These are phyloP conservation scores for Mesembrinibis cayennensis DNA, from an alignment of 2,113 vertebrate species.

Conservation along the genomic window DNA sequence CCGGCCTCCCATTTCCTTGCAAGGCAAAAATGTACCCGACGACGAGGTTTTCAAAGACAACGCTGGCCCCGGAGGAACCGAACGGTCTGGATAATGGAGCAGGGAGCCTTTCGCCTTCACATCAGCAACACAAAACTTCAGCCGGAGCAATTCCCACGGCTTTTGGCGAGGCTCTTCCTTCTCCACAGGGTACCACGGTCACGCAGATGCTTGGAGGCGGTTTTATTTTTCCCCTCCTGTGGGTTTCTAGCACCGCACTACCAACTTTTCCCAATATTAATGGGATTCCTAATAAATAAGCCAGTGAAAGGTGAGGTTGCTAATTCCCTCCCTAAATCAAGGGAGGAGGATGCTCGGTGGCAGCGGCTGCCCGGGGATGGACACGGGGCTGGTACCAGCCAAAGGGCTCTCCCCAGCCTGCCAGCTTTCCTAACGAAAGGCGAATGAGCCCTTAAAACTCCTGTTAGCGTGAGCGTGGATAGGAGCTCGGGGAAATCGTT, in stretches of 20 bases:
- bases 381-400: not conserved
- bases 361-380: not conserved
- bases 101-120: not conserved
- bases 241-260: not conserved
- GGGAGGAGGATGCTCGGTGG: not conserved
- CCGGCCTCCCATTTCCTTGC: not conserved
- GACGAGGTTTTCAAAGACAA: rapidly evolving
- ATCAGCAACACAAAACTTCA: not conserved
- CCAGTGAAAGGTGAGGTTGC: rapidly evolving
- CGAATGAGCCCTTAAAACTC: not conserved
- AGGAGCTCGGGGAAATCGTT: constrained; percentile 14
- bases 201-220: not conserved
- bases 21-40: not conserved
- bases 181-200: not conserved
- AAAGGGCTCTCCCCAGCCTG: not conserved
- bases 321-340: not conserved
- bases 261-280: not conserved
- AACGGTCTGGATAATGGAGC: not conserved
- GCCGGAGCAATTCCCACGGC: rapidly evolving
- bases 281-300: not conserved
- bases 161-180: not conserved
- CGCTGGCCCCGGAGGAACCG: not conserved
- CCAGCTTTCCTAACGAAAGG: not conserved
- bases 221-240: not conserved
- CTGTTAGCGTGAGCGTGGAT: not conserved